These are phyloP conservation scores for Tipula lateralis DNA, from an alignment of 2,888 invertebrate genomes.

Conservation along the genomic window DNA sequence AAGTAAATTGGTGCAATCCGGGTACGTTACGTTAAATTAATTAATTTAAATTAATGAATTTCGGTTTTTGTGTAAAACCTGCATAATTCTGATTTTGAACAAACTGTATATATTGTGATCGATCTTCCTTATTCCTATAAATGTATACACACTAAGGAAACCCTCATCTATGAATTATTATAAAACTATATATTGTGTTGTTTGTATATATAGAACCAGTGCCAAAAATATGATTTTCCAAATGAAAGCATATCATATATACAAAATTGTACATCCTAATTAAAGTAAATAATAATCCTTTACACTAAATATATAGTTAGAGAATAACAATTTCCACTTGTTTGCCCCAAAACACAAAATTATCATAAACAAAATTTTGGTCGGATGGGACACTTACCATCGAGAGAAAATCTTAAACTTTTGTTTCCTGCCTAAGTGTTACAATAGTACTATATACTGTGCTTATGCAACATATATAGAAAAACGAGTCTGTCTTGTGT, in stretches of 20 bases:
- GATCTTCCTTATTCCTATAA: neutral
- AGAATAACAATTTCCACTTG: neutral
- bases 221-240: neutral
- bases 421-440: constrained; percentile 1
- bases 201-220: neutral
- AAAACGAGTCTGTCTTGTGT: neutral
- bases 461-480: neutral
- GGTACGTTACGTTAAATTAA: constrained; percentile 1
- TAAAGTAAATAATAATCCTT: neutral
- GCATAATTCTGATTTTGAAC: neutral
- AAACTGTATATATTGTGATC: neutral
- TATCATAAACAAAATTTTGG: constrained; percentile 1
- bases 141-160: neutral
- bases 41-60: constrained; percentile 7
- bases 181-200: neutral
- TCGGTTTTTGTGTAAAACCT: neutral
- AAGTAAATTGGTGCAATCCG: neutral
- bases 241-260: neutral
- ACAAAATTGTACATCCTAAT: neutral
- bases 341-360: neutral
- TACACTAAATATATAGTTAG: neutral
- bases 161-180: neutral
- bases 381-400: constrained; percentile 16
- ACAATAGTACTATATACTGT: neutral
- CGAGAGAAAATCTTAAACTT: constrained; percentile 16